Percentiles rank a stretch among this genome's conserved stretches.
Conservation (phyloP, 2,888 invertebrate genomes). For the Phyllotreta cruciferae region DNA sequence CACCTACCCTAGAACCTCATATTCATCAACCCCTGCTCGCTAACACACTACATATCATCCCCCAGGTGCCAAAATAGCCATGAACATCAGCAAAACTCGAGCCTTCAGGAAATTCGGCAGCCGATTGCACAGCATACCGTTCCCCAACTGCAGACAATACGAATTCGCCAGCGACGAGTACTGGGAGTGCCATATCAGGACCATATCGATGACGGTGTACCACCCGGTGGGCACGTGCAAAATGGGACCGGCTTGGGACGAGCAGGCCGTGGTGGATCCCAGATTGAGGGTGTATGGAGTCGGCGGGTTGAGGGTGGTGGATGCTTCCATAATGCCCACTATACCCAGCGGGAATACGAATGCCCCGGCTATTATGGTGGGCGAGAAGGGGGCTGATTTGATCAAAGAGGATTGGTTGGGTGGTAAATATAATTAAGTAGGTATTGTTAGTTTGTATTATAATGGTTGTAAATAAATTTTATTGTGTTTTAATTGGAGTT, state of each 20-base stretch:
- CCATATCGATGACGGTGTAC: constrained; percentile 89
- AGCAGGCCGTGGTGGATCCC: constrained; percentile 82
- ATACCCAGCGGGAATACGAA: constrained; percentile 90
- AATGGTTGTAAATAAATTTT: constrained; percentile 20
- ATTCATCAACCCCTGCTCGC: too few species aligned
- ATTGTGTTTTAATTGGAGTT: background rate
- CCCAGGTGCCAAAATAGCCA: constrained; percentile 78
- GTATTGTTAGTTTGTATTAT: constrained; percentile 8
- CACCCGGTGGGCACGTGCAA: constrained; percentile 89
- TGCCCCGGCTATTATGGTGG: constrained; percentile 92
- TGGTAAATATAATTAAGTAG: constrained; percentile 9
- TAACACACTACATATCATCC: too few species aligned
- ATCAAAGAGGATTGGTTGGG: constrained; percentile 82
- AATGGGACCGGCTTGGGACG: constrained; percentile 84
- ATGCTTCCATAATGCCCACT: constrained; percentile 89
- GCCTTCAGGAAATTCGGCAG: constrained; percentile 80
- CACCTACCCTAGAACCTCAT: too few species aligned
- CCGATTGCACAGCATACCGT: constrained; percentile 38
- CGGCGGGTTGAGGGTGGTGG: constrained; percentile 79
- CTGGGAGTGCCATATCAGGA: constrained; percentile 86
- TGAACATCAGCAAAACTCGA: constrained; percentile 74
- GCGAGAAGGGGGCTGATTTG: constrained; percentile 86
- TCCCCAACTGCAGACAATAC: constrained; percentile 61
- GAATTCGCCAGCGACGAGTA: constrained; percentile 81
- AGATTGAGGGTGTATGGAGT: constrained; percentile 79